phyloP scores from a whole-genome alignment of 2,888 invertebrate genomes.

The Apamea crenata region DNA sequence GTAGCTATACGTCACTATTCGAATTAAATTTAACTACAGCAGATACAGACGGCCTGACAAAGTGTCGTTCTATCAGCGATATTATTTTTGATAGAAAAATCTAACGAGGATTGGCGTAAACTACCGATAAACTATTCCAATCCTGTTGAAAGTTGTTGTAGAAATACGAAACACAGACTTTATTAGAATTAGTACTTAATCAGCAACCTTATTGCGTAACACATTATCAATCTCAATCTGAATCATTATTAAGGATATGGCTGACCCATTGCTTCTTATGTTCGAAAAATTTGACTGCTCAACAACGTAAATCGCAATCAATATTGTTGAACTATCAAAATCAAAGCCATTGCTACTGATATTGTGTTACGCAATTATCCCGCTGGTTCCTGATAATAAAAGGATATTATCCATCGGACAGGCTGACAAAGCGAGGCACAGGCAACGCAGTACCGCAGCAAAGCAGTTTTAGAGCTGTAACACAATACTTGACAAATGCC shows the following conservation, averaged over 20 bases:
- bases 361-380: neutral
- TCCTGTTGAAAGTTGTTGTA: neutral
- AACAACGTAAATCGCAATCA: too few species aligned
- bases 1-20: conserved; percentile 35
- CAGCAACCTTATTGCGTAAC: neutral
- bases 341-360: too few species aligned
- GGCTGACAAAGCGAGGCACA: neutral
- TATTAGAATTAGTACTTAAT: neutral
- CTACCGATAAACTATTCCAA: neutral
- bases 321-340: neutral
- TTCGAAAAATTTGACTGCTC: neutral
- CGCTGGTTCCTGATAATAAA: neutral
- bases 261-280: neutral
- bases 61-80: neutral
- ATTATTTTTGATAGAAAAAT: neutral
- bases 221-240: neutral
- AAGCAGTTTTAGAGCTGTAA: neutral
- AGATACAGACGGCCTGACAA: neutral
- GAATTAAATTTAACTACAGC: neutral
- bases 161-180: neutral
- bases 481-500: neutral
- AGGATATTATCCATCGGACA: neutral
- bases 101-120: too few species aligned
- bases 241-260: neutral
- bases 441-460: neutral